Conservation (phyloP, 2,797 vertebrate species). For the Eurystomus glaucurus region DNA sequence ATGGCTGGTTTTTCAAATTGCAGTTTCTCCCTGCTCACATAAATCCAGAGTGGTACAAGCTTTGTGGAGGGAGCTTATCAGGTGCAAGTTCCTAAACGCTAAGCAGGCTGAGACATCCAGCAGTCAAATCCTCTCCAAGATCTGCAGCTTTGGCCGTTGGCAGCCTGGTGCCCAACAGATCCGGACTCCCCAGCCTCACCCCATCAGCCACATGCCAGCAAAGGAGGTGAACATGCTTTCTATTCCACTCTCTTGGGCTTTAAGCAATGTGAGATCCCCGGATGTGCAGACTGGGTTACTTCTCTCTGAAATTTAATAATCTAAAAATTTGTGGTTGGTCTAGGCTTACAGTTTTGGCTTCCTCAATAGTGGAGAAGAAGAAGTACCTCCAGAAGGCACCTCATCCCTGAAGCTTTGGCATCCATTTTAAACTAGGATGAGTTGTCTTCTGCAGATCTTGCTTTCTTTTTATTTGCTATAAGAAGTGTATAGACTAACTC, state of each 20-base stretch:
- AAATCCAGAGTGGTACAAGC: not conserved
- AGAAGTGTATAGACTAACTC: not conserved
- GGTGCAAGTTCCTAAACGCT: not conserved
- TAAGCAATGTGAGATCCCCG: not conserved
- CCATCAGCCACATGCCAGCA: not conserved
- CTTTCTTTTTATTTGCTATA: not conserved
- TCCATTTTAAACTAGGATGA: not conserved
- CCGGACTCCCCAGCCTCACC: not conserved
- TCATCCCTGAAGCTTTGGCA: not conserved
- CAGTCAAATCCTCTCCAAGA: accelerated
- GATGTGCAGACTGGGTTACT: not conserved
- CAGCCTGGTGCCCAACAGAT: not conserved
- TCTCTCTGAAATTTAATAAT: not conserved
- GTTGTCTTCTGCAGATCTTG: not conserved
- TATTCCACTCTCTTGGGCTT: not conserved
- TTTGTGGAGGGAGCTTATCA: not conserved
- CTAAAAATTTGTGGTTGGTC: not conserved
- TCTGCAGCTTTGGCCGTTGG: not conserved
- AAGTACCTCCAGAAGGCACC: not conserved
- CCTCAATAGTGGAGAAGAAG: not conserved
- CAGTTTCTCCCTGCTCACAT: not conserved
- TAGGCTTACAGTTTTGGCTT: not conserved
- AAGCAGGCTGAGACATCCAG: not conserved
- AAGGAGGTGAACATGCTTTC: accelerated
- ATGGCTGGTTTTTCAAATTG: not conserved